Base-by-base conservation (phyloP, 2,888 invertebrate genomes). In the Epicampocera succincta region DNA sequence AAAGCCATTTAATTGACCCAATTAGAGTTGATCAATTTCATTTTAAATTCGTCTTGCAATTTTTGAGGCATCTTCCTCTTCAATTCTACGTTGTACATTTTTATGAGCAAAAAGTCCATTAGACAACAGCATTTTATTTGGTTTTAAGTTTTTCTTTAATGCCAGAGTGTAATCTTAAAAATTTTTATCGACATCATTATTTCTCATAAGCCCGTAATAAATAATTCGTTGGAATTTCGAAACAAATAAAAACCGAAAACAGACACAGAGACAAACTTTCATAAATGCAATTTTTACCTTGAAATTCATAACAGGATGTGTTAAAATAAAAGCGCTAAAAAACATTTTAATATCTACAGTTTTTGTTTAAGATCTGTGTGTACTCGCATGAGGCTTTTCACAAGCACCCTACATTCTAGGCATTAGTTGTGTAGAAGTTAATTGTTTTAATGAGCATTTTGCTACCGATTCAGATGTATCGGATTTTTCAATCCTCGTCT, bases 261-360 rank as follows among this genome's bases (percentile, higher is more conserved):
- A n/a, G n/a, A 82, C 61, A 52, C 46, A 44, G 52, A 44, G 66
- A 66, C 58, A 74, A 74, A 73, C 72, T 82, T 82, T 78, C 82
- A 82, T 78, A 82, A 78, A 75, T 82, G 74, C 78, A 82, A 75
- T 78, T 82, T 83, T 83, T 80, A 81, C 80, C 83, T 83, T 83
- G 83, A 83, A 83, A 81, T 72, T 83, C 83, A 83, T 83, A 83
- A 83, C 83, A 83, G 83, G 83, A 83, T 83, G 83, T 81, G 60
- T 78, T 76, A 15, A 72, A 80, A 58, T 12, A 15, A 56, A 42
- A 58, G 17, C 5, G 25, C 19, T 21, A 38, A 52, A 54, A 61
- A 44, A 42, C 42, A 56, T 54, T 73, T 71, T 40, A 75, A 75
- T 82, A 78, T 78, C 66, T 75, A 58, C 4, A 48, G 61, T 78